Conservation (phyloP, 2,888 invertebrate species). For the Pristionchus exspectatus region DNA sequence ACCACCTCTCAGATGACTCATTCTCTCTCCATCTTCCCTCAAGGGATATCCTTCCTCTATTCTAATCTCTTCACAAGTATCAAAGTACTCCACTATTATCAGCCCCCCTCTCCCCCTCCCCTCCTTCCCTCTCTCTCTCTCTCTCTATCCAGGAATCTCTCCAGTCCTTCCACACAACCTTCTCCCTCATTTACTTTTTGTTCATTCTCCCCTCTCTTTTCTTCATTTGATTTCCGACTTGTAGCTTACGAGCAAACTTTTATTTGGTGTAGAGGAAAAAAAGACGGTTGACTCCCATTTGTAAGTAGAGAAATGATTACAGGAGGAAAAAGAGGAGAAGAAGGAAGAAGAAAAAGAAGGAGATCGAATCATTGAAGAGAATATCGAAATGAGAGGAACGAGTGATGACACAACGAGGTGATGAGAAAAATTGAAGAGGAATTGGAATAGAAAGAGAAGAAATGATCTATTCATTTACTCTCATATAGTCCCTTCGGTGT, state of each 20-base stretch:
- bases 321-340: conserved; percentile 18
- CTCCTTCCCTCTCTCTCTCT: not conserved
- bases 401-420: conserved; percentile 39
- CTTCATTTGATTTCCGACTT: not conserved
- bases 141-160: not conserved
- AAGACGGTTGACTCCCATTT: not conserved
- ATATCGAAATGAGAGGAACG: conserved; percentile 6
- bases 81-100: not conserved
- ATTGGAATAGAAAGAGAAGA: no score
- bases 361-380: not conserved
- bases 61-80: not conserved
- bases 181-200: not conserved
- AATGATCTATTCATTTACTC: no score
- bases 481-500: no score
- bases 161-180: not conserved
- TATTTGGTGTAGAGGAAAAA: not conserved
- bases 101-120: no score
- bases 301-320: not conserved
- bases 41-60: not conserved
- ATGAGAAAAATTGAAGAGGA: no score
- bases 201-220: not conserved
- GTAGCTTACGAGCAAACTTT: not conserved
- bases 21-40: not conserved
- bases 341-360: not conserved
- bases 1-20: conserved; percentile 27